Evolutionary conservation across 1,140 invertebrate genomes (phyloP), one percentile per base, ranked within the genome.

Genomic region (Bombus ignitus): DNA sequence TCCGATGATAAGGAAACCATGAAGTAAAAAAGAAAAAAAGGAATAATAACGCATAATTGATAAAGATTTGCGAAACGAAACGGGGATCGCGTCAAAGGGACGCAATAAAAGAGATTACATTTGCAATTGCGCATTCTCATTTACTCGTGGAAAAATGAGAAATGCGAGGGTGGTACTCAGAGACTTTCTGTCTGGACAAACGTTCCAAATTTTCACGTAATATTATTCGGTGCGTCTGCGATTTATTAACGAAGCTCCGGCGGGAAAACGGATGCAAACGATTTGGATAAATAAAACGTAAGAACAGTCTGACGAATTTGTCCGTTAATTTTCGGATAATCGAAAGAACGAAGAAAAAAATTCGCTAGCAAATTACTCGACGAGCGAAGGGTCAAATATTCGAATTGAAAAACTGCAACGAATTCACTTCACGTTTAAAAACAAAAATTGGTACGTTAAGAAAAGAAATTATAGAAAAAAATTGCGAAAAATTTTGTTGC

Each of bases 51-150:
- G 57, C 25, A 28, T 18, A 25, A 53, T 32, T 37, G 42, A 73
- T 32, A 53, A 80, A 85, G 76, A 71, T 62, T 84, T 57, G 57
- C 25, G 37, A n/a, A 44, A n/a, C 42, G n/a, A 72, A 57, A 83
- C 53, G 42, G 4, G 12, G 44, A 70, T n/a, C 47, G 28, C 32
- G 72, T 35, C 65, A 68, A 78, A 78, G 28, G 35, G 32, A 37
- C 28, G 73, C 82, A 57, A 74, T 79, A 62, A 84, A 72, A 79
- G 35, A 79, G 42, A 84, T 84, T 79, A 79, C 68, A 35, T 79
- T 78, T 47, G 37, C 53, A 13, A 79, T 79, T 35, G 42, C 32
- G 47, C 32, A 72, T 73, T 80, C 65, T 39, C 57, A 39, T 53
- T 79, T n/a, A 8, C 32, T 22, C 25, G 9, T 3, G 18, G 15